Evolutionary conservation across 2,113 vertebrate genomes (phyloP).

Genomic region (Triplophysa dalaica): DNA sequence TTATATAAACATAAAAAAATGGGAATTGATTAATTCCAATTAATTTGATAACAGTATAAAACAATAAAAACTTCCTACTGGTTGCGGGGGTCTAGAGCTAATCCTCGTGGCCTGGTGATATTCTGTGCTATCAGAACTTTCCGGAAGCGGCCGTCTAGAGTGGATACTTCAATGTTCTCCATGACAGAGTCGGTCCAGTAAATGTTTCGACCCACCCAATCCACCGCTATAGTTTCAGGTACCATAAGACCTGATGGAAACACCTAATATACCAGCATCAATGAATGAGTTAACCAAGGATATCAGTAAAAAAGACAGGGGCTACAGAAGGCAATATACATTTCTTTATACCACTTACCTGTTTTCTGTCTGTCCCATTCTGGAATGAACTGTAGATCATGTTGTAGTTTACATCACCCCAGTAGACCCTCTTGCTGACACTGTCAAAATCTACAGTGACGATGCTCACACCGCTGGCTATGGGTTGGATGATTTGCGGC

Average conservation of each 20-base stretch:
- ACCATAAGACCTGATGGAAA: constrained; percentile 69
- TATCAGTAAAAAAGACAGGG: too few species aligned
- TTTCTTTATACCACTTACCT: not conserved
- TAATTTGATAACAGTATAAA: too few species aligned
- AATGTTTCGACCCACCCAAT: constrained; percentile 74
- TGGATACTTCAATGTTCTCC: constrained; percentile 76
- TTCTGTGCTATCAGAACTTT: constrained; percentile 71
- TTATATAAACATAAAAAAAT: not conserved
- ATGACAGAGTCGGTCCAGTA: constrained; percentile 73
- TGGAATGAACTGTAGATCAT: constrained; percentile 91
- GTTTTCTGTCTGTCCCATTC: constrained; percentile 83
- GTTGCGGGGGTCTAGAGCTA: constrained; percentile 72
- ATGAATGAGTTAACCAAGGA: not conserved
- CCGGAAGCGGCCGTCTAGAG: constrained; percentile 69
- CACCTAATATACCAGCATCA: constrained; percentile 55
- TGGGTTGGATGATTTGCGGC: constrained; percentile 80
- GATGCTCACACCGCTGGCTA: constrained; percentile 85
- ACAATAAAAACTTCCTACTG: constrained; percentile 55
- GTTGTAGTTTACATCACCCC: constrained; percentile 89
- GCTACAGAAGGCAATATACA: not conserved
- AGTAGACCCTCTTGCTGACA: constrained; percentile 83
- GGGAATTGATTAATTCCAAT: too few species aligned
- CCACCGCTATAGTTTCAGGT: constrained; percentile 72
- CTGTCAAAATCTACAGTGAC: constrained; percentile 95
- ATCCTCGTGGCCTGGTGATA: constrained; percentile 71